Evolutionary conservation across 2,797 vertebrate genomes (phyloP), one percentile per base, ranked within the genome.

Genomic region (Phoebastria nigripes): DNA sequence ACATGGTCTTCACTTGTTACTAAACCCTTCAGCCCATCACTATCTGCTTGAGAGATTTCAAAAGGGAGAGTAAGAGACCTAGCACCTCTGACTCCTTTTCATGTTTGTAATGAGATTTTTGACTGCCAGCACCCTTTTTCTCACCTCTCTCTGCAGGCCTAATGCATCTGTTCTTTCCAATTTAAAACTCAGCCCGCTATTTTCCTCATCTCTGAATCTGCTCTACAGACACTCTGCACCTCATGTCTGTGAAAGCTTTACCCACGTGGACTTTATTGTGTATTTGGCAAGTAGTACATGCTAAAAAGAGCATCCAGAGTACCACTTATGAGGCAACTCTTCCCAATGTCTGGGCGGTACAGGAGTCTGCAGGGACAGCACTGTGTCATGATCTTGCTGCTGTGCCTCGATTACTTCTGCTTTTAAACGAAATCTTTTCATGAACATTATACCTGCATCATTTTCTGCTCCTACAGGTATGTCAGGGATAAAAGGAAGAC

Each of bases 231-330:
- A 58, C 20, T 22, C 15, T 21, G 33, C 11, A 85, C 17, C 8
- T 29, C 22, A 7, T 18, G 14, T 37, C 8, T 31, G 21, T 59
- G 11, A 85, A 70, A 82, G 72, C 26, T 51, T 72, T 49, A 56
- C 6, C 28, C 0, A 0, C 2, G 2, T 33, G 37, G 31, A 56
- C 26, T 66, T 74, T n/a, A 19, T 37, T 69, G n/a, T 41, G 9
- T 33, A 17, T 51, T 81, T 84, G 54, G 12, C 31, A 89, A 55
- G 28, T 3, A 62, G 6, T 4, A 37, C 6, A 25, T 1, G 3
- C 19, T 51, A 52, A 44, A 46, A 71, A 74, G 47, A 76, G 19
- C 15, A 85, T 21, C 3, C 49, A 39, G 39, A 54, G 3, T 28
- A 41, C 16, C 16, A 8, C 10, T 37, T 63, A 46, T 14, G 15